Conservation (phyloP, 2,113 vertebrate genomes). For the Lophochroa leadbeateri region DNA sequence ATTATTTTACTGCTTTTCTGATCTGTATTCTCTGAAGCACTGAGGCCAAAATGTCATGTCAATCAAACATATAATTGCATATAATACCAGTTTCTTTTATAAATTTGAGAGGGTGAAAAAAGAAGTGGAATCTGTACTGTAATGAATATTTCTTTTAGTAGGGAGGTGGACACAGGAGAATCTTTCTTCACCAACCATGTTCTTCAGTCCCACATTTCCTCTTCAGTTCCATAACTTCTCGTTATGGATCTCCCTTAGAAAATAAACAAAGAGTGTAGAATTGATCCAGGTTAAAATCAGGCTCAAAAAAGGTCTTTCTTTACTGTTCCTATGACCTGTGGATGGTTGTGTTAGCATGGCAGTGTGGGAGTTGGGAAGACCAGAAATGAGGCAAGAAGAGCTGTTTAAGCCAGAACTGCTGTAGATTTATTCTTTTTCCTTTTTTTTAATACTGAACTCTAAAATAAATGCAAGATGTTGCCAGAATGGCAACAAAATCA, state of each 20-base stretch:
- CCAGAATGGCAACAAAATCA: neutral
- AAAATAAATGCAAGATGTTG: neutral
- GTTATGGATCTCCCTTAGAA: neutral
- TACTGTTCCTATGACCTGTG: neutral
- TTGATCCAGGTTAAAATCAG: neutral
- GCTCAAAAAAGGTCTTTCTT: neutral
- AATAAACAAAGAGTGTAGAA: neutral
- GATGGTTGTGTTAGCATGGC: neutral
- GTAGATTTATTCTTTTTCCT: neutral
- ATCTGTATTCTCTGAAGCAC: neutral
- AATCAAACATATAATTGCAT: neutral
- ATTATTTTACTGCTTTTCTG: neutral
- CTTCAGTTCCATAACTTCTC: neutral
- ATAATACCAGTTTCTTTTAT: neutral
- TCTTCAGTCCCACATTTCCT: neutral
- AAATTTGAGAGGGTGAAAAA: neutral
- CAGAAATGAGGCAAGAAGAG: neutral
- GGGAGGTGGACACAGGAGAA: neutral
- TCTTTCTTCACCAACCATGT: neutral
- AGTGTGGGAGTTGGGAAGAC: neutral
- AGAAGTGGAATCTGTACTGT: neutral
- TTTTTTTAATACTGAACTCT: neutral
- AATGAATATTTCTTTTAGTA: neutral
- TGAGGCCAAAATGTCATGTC: neutral
- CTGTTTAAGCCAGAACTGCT: neutral